Evolutionary conservation across 2,797 vertebrate species (phyloP).

Genomic region (Schizopygopsis malacanthus): DNA sequence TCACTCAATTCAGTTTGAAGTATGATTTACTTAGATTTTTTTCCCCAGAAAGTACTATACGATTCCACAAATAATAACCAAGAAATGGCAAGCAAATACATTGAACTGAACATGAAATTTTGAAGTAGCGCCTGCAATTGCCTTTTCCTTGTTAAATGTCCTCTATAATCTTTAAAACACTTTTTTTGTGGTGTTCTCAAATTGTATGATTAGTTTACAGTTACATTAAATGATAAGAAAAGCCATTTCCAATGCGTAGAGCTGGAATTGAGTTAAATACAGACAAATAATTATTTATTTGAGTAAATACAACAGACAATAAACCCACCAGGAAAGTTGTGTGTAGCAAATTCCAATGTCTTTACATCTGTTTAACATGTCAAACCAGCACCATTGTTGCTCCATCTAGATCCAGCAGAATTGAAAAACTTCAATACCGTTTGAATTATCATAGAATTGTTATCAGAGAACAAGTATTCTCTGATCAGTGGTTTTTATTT

Average conservation of each 20-base stretch:
- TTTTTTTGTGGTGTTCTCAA: not conserved
- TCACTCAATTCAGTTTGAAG: not conserved
- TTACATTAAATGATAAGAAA: not conserved
- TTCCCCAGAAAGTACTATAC: not conserved
- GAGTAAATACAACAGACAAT: not conserved
- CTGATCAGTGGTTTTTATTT: too few relatives aligned
- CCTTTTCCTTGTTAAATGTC: not conserved
- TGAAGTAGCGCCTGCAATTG: not conserved
- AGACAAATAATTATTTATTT: not conserved
- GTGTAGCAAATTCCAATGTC: not conserved
- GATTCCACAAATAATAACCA: not conserved
- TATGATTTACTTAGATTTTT: not conserved
- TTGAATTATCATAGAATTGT: conserved; percentile 17
- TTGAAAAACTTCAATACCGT: not conserved
- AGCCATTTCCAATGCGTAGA: not conserved
- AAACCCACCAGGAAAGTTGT: not conserved
- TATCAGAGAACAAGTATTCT: too few relatives aligned
- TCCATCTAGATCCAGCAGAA: not conserved
- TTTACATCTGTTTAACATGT: not conserved
- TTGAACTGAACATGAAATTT: not conserved
- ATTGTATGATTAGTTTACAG: not conserved
- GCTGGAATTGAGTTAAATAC: not conserved
- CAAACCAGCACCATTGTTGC: not conserved
- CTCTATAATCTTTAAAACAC: not conserved
- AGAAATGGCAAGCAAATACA: not conserved